These are phyloP conservation scores for Neosilurus mollespiculum DNA, from an alignment of 2,797 vertebrate species.

Conservation along the genomic window DNA sequence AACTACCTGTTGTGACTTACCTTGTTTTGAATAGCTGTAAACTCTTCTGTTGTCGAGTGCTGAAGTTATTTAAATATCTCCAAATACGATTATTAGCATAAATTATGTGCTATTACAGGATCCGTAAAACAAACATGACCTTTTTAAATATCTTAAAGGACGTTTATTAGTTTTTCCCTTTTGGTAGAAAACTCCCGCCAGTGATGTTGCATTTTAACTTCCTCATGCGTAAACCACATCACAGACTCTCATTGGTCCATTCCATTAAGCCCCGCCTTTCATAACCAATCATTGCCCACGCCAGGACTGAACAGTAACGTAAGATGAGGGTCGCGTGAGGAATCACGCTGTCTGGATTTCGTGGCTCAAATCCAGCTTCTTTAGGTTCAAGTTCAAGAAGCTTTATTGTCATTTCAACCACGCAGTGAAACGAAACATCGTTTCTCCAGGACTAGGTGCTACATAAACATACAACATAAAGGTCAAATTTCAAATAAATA, in stretches of 20 bases:
- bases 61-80: neutral
- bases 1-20: neutral
- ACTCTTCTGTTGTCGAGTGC: neutral
- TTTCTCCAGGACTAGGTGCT: too few relatives aligned
- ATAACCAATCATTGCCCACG: neutral
- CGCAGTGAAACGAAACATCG: too few relatives aligned
- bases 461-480: too few relatives aligned
- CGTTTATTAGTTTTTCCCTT: neutral
- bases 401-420: too few relatives aligned
- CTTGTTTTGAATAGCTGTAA: neutral
- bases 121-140: slow-evolving; percentile 3
- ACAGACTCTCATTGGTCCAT: neutral
- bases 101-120: neutral
- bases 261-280: neutral
- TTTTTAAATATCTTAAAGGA: neutral
- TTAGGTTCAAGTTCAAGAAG: too few relatives aligned
- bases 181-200: slow-evolving; percentile 39
- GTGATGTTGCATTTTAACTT: neutral
- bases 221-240: neutral
- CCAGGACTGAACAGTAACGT: neutral
- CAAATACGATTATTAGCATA: neutral
- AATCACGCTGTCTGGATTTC: rapidly evolving
- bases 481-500: too few relatives aligned
- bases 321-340: too few relatives aligned
- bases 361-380: neutral